A percentile compares a stretch with the other conserved stretches of the same genome.
phyloP scores from a whole-genome alignment of 1,140 invertebrate genomes.

The Micrasema minimum region DNA sequence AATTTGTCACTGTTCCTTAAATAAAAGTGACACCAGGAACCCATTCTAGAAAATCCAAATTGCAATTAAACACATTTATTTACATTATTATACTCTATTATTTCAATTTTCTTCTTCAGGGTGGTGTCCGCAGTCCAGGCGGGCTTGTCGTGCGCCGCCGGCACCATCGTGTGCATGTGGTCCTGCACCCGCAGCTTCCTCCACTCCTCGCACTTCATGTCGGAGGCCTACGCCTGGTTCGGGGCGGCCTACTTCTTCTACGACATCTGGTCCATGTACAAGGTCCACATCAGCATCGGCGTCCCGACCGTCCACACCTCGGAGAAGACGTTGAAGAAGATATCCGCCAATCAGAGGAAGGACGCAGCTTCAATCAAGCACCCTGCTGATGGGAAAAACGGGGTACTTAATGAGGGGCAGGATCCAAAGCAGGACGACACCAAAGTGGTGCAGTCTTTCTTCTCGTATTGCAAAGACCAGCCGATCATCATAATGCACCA shows the following conservation, averaged over 20 bases:
- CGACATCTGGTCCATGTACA: slow-evolving; percentile 79
- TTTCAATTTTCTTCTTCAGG: slow-evolving; percentile 61
- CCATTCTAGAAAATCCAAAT: too few species aligned
- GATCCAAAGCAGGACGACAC: slow-evolving; percentile 21
- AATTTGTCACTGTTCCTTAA: too few species aligned
- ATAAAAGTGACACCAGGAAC: too few species aligned
- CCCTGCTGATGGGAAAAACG: slow-evolving; percentile 49
- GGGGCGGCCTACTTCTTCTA: slow-evolving; percentile 82
- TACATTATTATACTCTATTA: too few species aligned
- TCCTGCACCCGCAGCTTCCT: slow-evolving; percentile 74
- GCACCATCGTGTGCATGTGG: slow-evolving; percentile 71
- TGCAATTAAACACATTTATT: too few species aligned
- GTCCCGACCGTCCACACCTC: slow-evolving; percentile 21
- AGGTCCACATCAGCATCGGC: slow-evolving; percentile 66
- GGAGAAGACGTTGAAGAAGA: slow-evolving; percentile 42
- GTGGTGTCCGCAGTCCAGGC: slow-evolving; percentile 76
- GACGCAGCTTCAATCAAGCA: not conserved
- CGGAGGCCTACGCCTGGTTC: slow-evolving; percentile 80
- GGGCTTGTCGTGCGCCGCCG: slow-evolving; percentile 71
- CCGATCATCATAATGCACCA: slow-evolving; percentile 79
- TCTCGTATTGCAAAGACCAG: slow-evolving; percentile 69
- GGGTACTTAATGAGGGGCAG: slow-evolving; percentile 53
- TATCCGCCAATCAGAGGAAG: slow-evolving; percentile 12
- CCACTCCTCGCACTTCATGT: slow-evolving; percentile 74
- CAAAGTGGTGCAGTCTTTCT: slow-evolving; percentile 59